Evolutionary conservation across 2,113 vertebrate species (phyloP), one percentile per base, ranked within the genome.

Genomic region (Poecilia latipinna): DNA sequence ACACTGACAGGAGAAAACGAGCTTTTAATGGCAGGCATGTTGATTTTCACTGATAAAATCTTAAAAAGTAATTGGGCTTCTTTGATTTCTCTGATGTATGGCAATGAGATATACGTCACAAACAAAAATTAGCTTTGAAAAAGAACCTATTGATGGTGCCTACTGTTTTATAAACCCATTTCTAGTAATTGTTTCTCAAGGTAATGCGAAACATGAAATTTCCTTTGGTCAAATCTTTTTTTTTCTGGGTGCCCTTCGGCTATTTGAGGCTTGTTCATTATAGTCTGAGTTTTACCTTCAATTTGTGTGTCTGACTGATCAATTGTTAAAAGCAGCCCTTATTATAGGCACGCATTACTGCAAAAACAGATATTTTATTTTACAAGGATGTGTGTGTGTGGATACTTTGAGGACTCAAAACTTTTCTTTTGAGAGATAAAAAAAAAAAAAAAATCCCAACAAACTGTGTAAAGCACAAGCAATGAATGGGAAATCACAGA

Each of bases 161-260:
- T 76, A 48, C 13, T 19, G 78, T 64, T 44, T 78, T 77, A 32
- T 70, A 13, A 78, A 79, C 67, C 26, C 17, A 57, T 73, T 72
- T 71, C 74, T 26, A 68, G n/a, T n/a, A n/a, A 8, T 22, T 69
- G 11, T 78, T 35, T 78, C 65, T 12, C 32, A 35, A 63, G 48
- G 12, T 24, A 57, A 57, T 57, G 51, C 24, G n/a, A n/a, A 57
- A 8, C 22, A 57, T 57, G 42, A 79, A 22, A 77, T 63, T 65
- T 61, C 62, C 26, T 24, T 57, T 57, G 17, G 44, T 71, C 12
- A 17, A 22, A 44, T 33, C 8, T 37, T 65, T 71, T 29, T 29
- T 29, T 15, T 63, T 48, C n/a, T 67, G n/a, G 1, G 37, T 26
- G 37, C 8, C 39, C 48, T 75, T 73, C 22, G n/a, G 37, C 61